phyloP scores from a whole-genome alignment of 1,140 invertebrate species.

The Zaprionus taronus region DNA sequence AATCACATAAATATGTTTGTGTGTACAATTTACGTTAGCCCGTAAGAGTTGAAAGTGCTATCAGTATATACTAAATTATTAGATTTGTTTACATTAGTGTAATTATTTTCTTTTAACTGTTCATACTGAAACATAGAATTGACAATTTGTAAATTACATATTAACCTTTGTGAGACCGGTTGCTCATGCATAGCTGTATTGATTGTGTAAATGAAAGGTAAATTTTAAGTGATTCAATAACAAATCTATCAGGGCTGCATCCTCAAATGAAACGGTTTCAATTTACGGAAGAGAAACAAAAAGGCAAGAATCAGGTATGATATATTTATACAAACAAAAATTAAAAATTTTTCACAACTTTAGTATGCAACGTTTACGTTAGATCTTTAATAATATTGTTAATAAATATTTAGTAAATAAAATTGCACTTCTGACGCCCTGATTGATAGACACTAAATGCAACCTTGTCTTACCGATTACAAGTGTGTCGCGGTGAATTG shows the following conservation, averaged over 20 bases:
- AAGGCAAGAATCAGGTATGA: not conserved
- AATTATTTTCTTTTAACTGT: not conserved
- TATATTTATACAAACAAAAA: not conserved
- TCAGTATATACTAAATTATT: slow-evolving; percentile 1
- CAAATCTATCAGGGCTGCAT: slow-evolving; percentile 10
- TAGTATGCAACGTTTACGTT: not conserved
- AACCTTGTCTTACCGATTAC: slow-evolving; percentile 44
- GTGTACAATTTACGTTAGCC: not conserved
- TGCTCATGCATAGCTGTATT: not conserved
- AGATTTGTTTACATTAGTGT: not conserved
- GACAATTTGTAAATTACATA: not conserved
- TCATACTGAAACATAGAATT: not conserved
- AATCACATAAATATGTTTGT: not conserved
- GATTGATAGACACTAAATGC: slow-evolving; percentile 23
- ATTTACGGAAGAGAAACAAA: not conserved
- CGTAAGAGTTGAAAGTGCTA: not conserved
- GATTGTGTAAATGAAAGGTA: not conserved
- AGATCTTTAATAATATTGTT: not conserved
- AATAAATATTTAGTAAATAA: not conserved
- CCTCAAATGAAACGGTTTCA: not conserved
- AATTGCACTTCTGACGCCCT: not conserved
- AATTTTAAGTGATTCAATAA: slow-evolving; percentile 1
- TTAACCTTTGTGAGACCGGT: not conserved
- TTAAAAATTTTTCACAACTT: not conserved
- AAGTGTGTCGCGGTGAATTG: slow-evolving; percentile 40